Base-by-base conservation (phyloP, 2,888 invertebrate genomes). In the Pterostichus madidus region DNA sequence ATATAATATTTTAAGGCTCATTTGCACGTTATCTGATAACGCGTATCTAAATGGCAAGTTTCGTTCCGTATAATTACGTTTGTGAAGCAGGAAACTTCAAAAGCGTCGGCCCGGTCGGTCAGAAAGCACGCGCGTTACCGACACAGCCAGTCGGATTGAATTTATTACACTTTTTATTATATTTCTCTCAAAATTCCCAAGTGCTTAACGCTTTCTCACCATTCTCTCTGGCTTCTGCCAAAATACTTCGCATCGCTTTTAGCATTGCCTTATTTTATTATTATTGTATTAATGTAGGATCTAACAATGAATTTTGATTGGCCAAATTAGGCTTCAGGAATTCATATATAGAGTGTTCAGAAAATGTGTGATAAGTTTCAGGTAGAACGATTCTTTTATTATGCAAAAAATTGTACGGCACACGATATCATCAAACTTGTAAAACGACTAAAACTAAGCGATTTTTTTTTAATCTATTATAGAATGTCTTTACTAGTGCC, bases 1-100 rank as follows among this genome's bases (percentile, higher is more conserved):
- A 75, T 75, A 75, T 75, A 75, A 75, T 75, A 75, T 75, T 75
- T 75, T 75, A 75, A 75, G 78, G 59, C 78, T 61, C 78, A 78
- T 78, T 78, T 78, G 61, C 78, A 78, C 78, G 24, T 61, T 78
- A 78, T 78, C 78, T 61, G 78, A 78, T 78, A 78, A 61, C 44
- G 56, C 78, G 59, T 78, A 78, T 78, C 78, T 78, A 78, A 78
- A 78, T 61, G 78, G 56, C 59, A 46, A 78, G 61, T 78, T 78
- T 78, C 78, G 78, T 78, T 61, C 61, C 78, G 46, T 78, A 61
- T 78, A 78, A 78, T 78, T 78, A 78, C 78, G 78, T 56, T 46
- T 56, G 44, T 39, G 73, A 61, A 31, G 52, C 49, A 75, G 75
- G 75, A 75, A 75, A 75, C 75, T 75, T 75, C 75, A 75, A 75